These are phyloP conservation scores for Struthidea cinerea DNA, from an alignment of 2,113 vertebrate genomes.

Conservation along the genomic window DNA sequence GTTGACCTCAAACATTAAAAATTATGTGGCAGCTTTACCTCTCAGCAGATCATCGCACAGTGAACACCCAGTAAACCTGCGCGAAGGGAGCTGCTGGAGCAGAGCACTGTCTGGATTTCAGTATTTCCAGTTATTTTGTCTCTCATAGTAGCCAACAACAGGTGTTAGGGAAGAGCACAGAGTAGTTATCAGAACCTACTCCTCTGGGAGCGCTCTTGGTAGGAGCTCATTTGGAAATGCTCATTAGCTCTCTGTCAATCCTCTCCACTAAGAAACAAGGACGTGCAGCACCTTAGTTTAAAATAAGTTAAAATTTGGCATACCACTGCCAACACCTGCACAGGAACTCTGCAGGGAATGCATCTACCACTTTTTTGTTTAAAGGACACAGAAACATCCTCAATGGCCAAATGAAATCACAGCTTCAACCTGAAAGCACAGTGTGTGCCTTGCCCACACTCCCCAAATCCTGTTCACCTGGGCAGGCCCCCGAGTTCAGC, in stretches of 20 bases:
- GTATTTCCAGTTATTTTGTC: background rate
- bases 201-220: background rate
- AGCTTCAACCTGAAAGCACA: background rate
- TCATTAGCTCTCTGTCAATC: background rate
- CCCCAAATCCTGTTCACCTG: background rate
- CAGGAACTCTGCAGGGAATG: background rate
- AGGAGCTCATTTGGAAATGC: background rate
- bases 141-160: background rate
- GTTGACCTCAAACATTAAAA: background rate
- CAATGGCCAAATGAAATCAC: background rate
- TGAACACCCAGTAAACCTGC: background rate
- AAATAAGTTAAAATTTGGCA: background rate
- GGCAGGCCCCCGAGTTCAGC: background rate
- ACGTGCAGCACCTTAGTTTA: background rate
- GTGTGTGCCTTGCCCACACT: background rate
- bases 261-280: background rate
- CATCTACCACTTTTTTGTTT: background rate
- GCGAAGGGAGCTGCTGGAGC: background rate
- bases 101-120: background rate
- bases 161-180: background rate
- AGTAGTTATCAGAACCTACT: background rate
- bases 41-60: background rate
- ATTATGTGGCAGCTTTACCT: background rate
- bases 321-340: background rate
- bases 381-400: background rate